A percentile compares a stretch with the other conserved stretches of the same genome.
phyloP scores from a whole-genome alignment of 2,113 vertebrate genomes.

The Pterocles burchelli region DNA sequence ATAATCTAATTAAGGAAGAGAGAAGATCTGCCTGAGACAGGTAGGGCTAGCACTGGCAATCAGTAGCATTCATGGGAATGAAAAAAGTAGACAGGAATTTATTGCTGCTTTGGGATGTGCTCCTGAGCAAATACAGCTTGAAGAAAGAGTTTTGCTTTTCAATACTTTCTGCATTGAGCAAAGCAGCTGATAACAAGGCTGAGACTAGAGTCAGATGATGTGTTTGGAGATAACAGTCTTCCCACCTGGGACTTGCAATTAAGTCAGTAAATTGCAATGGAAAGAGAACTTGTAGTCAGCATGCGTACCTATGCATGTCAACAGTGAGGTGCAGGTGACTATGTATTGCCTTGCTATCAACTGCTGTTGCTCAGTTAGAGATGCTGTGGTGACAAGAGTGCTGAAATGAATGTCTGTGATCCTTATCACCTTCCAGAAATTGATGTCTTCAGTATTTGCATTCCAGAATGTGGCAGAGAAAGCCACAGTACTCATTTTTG shows the following conservation, averaged over 20 bases:
- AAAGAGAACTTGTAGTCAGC: background rate
- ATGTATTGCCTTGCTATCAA: background rate
- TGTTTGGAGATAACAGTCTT: background rate
- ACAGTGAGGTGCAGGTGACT: background rate
- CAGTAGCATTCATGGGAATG: background rate
- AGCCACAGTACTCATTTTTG: background rate
- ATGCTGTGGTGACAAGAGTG: background rate
- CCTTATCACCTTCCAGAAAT: background rate
- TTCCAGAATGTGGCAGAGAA: background rate
- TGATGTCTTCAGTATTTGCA: background rate
- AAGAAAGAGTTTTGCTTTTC: background rate
- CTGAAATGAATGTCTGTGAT: background rate
- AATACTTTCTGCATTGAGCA: background rate
- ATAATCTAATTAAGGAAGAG: background rate
- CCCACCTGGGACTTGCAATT: background rate
- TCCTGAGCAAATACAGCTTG: background rate
- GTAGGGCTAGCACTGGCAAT: background rate
- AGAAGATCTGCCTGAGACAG: background rate
- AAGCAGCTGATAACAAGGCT: background rate
- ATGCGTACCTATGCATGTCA: background rate
- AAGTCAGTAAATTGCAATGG: background rate
- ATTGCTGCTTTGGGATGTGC: background rate
- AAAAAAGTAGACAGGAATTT: background rate
- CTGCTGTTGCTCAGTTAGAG: background rate
- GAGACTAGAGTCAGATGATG: background rate